Conservation (phyloP, 2,113 vertebrate genomes). For the Calonectris borealis region DNA sequence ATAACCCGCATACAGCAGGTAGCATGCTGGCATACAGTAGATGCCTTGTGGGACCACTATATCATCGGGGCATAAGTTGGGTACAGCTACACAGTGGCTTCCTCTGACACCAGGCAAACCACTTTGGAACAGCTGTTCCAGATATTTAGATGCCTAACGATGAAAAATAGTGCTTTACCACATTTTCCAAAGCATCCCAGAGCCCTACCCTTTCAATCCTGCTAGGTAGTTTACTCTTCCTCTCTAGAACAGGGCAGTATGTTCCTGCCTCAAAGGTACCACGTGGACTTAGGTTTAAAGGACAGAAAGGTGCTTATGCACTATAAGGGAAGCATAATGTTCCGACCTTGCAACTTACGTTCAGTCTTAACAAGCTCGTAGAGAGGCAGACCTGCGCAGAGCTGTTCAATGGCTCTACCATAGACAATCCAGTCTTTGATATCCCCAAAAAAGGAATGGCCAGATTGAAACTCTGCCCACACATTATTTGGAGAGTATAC, state of each 20-base stretch:
- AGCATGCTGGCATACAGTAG: background rate
- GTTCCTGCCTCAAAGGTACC: background rate
- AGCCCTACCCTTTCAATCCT: background rate
- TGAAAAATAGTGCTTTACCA: background rate
- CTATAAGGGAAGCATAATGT: background rate
- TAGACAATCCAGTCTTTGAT: slow-evolving; percentile 54
- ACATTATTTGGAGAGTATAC: slow-evolving; percentile 35
- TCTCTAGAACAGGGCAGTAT: background rate
- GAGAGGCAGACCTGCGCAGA: slow-evolving; percentile 70
- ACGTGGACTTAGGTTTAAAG: accelerated
- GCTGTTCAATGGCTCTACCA: slow-evolving; percentile 48
- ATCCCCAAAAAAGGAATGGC: background rate
- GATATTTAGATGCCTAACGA: background rate
- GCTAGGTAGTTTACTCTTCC: background rate
- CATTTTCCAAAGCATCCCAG: background rate
- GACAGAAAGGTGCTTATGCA: background rate
- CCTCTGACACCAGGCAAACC: background rate
- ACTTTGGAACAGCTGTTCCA: background rate
- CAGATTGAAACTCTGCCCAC: slow-evolving; percentile 62
- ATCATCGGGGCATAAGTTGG: accelerated
- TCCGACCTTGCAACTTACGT: slow-evolving; percentile 51
- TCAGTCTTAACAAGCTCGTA: slow-evolving; percentile 32
- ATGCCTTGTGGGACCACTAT: background rate
- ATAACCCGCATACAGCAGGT: background rate
- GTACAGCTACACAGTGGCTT: background rate